phyloP scores from a whole-genome alignment of 2,113 vertebrate species.

The Scomber colias region DNA sequence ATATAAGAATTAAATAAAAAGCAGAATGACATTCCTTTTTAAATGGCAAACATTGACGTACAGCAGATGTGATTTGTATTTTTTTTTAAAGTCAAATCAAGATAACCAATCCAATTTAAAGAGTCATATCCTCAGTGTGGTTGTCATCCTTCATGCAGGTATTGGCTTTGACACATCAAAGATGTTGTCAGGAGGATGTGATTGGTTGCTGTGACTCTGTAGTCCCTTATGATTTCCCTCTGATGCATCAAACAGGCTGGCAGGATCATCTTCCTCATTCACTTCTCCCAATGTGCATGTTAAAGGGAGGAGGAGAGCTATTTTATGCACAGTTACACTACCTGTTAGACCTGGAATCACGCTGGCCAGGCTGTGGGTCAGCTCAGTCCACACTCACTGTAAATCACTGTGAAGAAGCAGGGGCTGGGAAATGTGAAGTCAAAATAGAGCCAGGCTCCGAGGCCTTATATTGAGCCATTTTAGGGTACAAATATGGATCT shows the following conservation, averaged over 20 bases:
- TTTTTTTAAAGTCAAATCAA: no score
- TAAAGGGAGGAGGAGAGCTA: background rate
- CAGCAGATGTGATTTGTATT: background rate
- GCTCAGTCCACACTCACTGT: no score
- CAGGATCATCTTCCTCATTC: constrained; percentile 4
- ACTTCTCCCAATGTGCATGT: background rate
- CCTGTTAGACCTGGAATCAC: background rate
- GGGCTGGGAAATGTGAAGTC: background rate
- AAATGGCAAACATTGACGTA: background rate
- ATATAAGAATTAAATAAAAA: no score
- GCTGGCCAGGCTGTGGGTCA: no score
- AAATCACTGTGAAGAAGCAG: no score
- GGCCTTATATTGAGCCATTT: background rate
- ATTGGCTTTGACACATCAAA: constrained; percentile 35
- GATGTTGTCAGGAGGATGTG: constrained; percentile 19
- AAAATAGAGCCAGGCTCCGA: background rate
- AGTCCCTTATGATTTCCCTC: constrained; percentile 2
- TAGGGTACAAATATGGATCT: background rate
- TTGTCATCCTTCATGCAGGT: constrained; percentile 8
- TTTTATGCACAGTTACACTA: background rate
- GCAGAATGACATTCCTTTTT: no score
- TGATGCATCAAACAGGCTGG: constrained; percentile 26
- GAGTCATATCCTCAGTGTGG: background rate
- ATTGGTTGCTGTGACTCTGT: constrained; percentile 31
- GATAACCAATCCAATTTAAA: background rate